Evolutionary conservation across 2,113 vertebrate genomes (phyloP), one percentile per base, ranked within the genome.

Genomic region (Penelope pileata): DNA sequence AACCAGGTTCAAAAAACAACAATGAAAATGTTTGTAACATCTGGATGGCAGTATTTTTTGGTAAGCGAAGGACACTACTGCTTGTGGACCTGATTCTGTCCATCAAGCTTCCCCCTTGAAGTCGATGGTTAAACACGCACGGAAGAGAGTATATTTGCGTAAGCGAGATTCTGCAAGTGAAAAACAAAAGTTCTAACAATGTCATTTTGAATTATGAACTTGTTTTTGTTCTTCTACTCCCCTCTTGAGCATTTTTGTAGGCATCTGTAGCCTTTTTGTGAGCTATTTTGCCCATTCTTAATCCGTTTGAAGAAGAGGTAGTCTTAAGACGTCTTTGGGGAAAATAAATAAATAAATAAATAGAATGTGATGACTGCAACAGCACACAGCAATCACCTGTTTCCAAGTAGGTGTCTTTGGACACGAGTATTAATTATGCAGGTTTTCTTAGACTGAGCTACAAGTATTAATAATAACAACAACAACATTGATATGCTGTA

Each of bases 1-100:
- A 93, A 56, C 8, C 42, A 87, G 16, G 42, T 80, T 91, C 79
- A 91, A 81, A 94, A 75, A 38, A 87, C 22, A 32, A 83, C 63
- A 82, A 75, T 9, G 42, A 76, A 78, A 91, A 75, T 4, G 0
- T 45, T 10, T 81, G 48, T 91, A 95, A 84, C 51, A 91, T 34
- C 62, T 58, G 36, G 16, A 36, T 91, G 18, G 50, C 54, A 81
- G 38, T 66, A 60, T 83, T 92, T 94, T 58, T 27, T 64, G 68
- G 16, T 29, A 42, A 26, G 8, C 17, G 7, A 72, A 75, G 23
- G 12, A 67, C 51, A 4, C 14, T 42, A 16, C 26, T 38, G n/a
- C n/a, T 40, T 34, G n/a, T 30, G 83, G 62, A 88, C 50, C 79
- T 81, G 76, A 95, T 94, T 96, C 76, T 88, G 60, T 64, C 68